Percentiles rank a stretch among this genome's conserved stretches.
These are phyloP conservation scores for Anneissia japonica DNA, from an alignment of 35 echinoderm and acorn worm genomes.

Conservation along the genomic window DNA sequence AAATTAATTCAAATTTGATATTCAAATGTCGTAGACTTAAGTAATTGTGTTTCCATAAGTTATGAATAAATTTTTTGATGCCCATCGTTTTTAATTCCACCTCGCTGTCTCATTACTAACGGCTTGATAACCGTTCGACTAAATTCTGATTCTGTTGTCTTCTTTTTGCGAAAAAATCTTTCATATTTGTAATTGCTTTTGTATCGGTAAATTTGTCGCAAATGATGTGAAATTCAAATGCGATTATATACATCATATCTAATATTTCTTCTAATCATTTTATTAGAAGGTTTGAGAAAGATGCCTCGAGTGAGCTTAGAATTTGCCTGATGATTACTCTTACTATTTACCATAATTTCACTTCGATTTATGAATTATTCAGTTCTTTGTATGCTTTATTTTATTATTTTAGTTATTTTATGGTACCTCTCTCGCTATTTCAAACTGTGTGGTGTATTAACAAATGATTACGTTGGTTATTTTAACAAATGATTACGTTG, in stretches of 20 bases:
- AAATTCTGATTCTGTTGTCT: background rate
- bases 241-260: background rate
- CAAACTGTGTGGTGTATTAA: no score
- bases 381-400: background rate
- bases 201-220: background rate
- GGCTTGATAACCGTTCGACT: background rate
- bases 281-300: background rate
- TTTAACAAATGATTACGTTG: no score
- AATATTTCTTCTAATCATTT: background rate
- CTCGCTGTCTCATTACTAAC: background rate
- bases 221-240: background rate
- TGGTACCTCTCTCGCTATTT: no score
- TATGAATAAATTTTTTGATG: background rate
- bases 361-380: background rate
- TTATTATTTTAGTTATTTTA: no score
- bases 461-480: no score
- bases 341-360: background rate
- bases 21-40: background rate
- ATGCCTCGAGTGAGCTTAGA: background rate
- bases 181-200: background rate
- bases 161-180: background rate
- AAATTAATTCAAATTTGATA: background rate
- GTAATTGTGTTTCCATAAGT: background rate
- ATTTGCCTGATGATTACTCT: background rate
- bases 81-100: background rate